phyloP scores from a whole-genome alignment of 2,113 vertebrate genomes.

The Stigmatopora nigra region DNA sequence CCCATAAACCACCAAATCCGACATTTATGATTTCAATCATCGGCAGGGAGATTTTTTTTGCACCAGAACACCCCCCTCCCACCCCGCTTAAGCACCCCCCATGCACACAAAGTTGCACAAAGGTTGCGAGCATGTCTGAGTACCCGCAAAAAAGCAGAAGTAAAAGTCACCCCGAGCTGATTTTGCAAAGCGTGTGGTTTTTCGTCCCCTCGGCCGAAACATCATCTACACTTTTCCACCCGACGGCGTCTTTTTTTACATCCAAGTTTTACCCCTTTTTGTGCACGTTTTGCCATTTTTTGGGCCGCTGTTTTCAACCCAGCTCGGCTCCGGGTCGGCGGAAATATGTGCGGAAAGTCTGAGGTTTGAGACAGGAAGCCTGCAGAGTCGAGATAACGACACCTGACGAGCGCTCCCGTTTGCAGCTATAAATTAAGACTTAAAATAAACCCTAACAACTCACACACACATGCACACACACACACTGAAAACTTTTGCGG shows the following conservation, averaged over 20 bases:
- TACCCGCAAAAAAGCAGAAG: slow-evolving; percentile 67
- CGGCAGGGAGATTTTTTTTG: too few species aligned
- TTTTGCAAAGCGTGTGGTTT: slow-evolving; percentile 60
- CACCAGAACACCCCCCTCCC: too few species aligned
- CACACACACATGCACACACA: slow-evolving; percentile 30
- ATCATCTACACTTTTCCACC: not conserved
- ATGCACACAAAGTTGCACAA: slow-evolving; percentile 28
- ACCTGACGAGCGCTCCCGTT: slow-evolving; percentile 70
- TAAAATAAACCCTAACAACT: slow-evolving; percentile 61
- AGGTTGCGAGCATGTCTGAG: slow-evolving; percentile 29
- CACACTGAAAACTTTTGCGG: slow-evolving; percentile 23
- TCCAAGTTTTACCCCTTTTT: not conserved
- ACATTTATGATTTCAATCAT: too few species aligned
- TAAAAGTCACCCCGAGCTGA: slow-evolving; percentile 64
- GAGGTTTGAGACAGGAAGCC: slow-evolving; percentile 76
- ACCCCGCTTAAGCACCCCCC: too few species aligned
- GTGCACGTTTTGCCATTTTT: slow-evolving; percentile 20
- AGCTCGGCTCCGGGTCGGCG: slow-evolving; percentile 45
- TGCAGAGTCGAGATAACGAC: slow-evolving; percentile 73
- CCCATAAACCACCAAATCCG: too few species aligned
- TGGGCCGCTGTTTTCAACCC: slow-evolving; percentile 14
- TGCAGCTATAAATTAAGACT: slow-evolving; percentile 66
- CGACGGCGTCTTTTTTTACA: not conserved
- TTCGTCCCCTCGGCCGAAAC: slow-evolving; percentile 20
- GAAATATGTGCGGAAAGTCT: slow-evolving; percentile 75